These are phyloP conservation scores for Gracilinanus agilis DNA, from an alignment of 2,113 vertebrate genomes.

Conservation along the genomic window DNA sequence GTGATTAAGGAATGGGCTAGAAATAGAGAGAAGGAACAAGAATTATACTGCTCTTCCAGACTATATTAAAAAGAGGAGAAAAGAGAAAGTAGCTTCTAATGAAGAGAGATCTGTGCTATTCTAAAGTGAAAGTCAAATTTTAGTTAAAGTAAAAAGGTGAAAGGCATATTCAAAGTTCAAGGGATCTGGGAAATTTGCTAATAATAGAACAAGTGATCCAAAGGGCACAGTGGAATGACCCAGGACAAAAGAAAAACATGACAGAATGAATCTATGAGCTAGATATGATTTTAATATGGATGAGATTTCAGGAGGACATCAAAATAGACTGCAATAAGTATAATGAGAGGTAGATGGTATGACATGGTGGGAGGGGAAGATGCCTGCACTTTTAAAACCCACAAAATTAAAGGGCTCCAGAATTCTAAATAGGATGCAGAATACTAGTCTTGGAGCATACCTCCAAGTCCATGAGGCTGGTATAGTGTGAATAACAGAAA, in stretches of 20 bases:
- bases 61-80: not conserved
- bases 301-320: not conserved
- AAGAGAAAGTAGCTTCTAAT: not conserved
- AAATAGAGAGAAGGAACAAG: not conserved
- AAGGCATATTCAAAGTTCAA: not conserved
- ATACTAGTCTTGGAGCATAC: not conserved
- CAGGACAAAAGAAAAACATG: not conserved
- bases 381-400: not conserved
- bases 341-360: not conserved
- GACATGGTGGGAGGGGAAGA: not conserved
- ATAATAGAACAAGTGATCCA: not conserved
- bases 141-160: not conserved
- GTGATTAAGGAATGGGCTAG: not conserved
- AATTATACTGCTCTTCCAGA: not conserved
- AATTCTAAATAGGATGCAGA: not conserved
- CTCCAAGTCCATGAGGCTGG: not conserved
- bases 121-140: not conserved
- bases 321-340: not conserved
- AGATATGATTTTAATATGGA: not conserved
- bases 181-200: not conserved
- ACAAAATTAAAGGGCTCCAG: not conserved
- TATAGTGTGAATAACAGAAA: not conserved
- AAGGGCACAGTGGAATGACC: not conserved
- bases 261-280: not conserved
- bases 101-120: not conserved